Percentiles rank a stretch among this genome's conserved stretches.
These are phyloP conservation scores for Listrodromus nycthemerus DNA, from an alignment of 2,888 invertebrate genomes.

Conservation along the genomic window DNA sequence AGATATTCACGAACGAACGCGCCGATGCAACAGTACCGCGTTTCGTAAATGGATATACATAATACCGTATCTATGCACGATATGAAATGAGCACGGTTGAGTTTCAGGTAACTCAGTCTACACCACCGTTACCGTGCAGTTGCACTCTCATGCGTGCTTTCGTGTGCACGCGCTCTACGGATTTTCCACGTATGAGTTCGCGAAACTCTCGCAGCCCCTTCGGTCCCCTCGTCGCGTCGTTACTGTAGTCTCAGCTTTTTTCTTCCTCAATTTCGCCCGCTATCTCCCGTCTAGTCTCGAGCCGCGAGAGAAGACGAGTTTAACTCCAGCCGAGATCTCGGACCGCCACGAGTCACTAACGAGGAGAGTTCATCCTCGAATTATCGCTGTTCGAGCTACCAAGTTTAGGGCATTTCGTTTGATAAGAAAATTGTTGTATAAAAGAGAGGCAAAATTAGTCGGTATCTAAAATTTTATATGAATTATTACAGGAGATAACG, in stretches of 20 bases:
- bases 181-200: slow-evolving; percentile 3
- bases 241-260: slow-evolving; percentile 28
- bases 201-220: slow-evolving; percentile 25
- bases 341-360: not conserved
- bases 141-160: not conserved
- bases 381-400: not conserved
- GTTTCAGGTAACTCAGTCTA: slow-evolving; percentile 30
- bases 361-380: not conserved
- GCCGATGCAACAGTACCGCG: not conserved
- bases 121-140: not conserved
- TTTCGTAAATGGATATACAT: not conserved
- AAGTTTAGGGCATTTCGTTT: not conserved
- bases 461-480: no score
- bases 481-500: no score
- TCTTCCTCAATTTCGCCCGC: slow-evolving; percentile 2
- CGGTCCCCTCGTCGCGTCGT: slow-evolving; percentile 21
- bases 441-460: no score
- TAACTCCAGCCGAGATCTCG: not conserved
- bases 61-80: not conserved
- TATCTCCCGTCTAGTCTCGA: not conserved
- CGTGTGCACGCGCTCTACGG: slow-evolving; percentile 12
- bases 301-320: not conserved
- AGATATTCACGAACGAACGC: slow-evolving; percentile 38
- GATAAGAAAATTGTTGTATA: not conserved
- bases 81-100: not conserved